Evolutionary conservation across 2,113 vertebrate genomes (phyloP), one percentile per base, ranked within the genome.

Genomic region (Eidolon helvum): DNA sequence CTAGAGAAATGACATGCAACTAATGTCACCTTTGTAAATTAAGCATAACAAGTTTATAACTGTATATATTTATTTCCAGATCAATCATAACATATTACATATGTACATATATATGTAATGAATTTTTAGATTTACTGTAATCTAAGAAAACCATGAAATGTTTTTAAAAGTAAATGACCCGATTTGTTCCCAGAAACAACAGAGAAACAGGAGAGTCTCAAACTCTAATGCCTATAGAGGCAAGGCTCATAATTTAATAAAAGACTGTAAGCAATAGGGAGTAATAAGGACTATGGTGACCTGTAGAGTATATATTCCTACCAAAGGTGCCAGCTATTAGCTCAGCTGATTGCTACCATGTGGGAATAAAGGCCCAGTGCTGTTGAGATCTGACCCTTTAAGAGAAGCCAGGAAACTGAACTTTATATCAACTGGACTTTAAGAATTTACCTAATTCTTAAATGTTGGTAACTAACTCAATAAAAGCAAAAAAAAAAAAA

Each of bases 121-220:
- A 21, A 8, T 55, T 90, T 91, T 95, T 94, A 71, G 2, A 90
- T 87, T 94, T 90, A 68, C 12, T 74, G 3, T 89, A 79, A 90
- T 93, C 53, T 90, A 50, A 92, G 24, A 50, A 75, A 87, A 53
- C 0, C 30, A 87, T 57, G 19, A 83, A 69, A 28, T 94, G 35
- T 77, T 96, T 65, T 90, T 94, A 33, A 85, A 90, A 94, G 33
- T 79, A 33, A 74, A 43, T 86, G 5, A 77, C 55, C 61, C 40
- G 33, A 71, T n/a, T 94, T 33, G 75, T 16, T 71, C 66, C 61
- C 5, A 84, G 28, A 74, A 96, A 74, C 53, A 43, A 78, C 28
- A 97, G 78, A 87, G 63, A 86, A 93, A 94, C 7, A 68, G 30
- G 10, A 84, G 12, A 4, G 4, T 95, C 7, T 0, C 75, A 91